These are phyloP conservation scores for Glaucopsyche alexis DNA, from an alignment of 2,888 invertebrate genomes.

Conservation along the genomic window DNA sequence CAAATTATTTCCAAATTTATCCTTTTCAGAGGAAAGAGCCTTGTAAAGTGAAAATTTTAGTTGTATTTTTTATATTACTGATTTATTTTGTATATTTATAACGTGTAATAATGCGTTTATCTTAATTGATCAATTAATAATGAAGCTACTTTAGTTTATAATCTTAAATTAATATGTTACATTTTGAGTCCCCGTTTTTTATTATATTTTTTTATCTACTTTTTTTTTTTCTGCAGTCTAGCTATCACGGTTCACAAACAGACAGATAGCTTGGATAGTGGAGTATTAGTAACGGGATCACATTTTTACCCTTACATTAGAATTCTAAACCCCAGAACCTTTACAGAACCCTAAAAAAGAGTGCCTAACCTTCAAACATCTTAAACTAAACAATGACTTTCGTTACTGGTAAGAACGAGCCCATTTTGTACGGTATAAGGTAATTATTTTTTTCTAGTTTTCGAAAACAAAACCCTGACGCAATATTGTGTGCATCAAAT, in stretches of 20 bases:
- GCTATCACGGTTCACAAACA: neutral
- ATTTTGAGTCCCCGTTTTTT: too few species aligned
- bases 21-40: too few species aligned
- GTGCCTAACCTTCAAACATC: constrained; percentile 1
- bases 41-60: too few species aligned
- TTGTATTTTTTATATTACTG: too few species aligned
- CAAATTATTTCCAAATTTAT: too few species aligned
- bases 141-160: too few species aligned
- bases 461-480: constrained; percentile 41
- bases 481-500: constrained; percentile 42
- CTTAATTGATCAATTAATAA: too few species aligned
- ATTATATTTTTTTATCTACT: neutral
- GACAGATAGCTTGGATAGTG: neutral
- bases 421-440: constrained; percentile 34
- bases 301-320: neutral
- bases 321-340: too few species aligned
- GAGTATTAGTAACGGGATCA: neutral
- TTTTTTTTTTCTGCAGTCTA: too few species aligned
- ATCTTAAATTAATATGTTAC: too few species aligned
- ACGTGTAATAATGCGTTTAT: too few species aligned
- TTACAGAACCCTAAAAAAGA: neutral
- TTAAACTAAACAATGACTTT: constrained; percentile 35
- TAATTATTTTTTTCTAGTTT: constrained; percentile 39
- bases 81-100: too few species aligned
- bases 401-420: constrained; percentile 42